Conservation (phyloP, 1,140 invertebrate species). For the Sitophilus oryzae region DNA sequence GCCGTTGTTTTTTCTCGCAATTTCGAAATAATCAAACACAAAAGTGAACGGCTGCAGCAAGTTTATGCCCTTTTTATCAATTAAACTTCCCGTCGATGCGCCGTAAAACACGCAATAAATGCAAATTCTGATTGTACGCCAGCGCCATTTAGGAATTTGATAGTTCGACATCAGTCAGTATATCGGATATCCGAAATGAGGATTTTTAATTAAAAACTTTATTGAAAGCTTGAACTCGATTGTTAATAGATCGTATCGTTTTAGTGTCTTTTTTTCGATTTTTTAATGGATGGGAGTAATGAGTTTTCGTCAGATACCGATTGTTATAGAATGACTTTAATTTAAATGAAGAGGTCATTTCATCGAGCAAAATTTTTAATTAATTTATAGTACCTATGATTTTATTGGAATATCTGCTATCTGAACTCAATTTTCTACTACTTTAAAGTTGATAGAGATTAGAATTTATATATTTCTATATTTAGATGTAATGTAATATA, state of each 20-base stretch:
- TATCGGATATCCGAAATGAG: not conserved
- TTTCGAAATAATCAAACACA: not conserved
- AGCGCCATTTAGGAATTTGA: not conserved
- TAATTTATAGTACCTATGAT: too few species aligned
- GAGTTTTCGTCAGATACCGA: too few species aligned
- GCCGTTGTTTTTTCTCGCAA: not conserved
- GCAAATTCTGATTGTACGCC: not conserved
- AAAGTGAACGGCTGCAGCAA: not conserved
- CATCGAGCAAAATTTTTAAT: too few species aligned
- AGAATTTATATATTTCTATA: too few species aligned
- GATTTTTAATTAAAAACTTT: not conserved
- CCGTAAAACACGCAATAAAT: conserved; percentile 1
- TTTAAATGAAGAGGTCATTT: too few species aligned
- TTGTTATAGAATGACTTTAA: too few species aligned
- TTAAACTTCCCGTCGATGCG: not conserved
- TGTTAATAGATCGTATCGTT: not conserved
- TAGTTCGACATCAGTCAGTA: not conserved
- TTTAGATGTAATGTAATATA: too few species aligned
- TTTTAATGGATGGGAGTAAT: too few species aligned
- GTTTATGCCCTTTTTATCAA: not conserved
- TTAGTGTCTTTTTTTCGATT: not conserved
- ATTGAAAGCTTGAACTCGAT: not conserved
- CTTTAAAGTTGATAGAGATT: too few species aligned
- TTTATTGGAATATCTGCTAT: too few species aligned
- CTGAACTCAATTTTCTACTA: too few species aligned